phyloP scores from a whole-genome alignment of 2,113 vertebrate genomes.

The Pelobates fuscus region DNA sequence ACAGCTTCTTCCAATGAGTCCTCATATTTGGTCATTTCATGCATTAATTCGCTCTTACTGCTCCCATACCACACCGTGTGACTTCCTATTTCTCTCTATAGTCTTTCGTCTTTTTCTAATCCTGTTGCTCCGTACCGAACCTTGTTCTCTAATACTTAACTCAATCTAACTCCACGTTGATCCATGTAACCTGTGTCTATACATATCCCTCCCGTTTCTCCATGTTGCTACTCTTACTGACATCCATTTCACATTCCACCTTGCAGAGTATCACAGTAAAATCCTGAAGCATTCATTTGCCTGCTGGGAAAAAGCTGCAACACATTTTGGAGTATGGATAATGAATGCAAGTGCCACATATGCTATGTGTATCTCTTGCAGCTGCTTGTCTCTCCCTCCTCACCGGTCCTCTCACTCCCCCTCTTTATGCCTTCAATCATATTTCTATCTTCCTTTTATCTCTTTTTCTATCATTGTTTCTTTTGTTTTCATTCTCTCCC shows the following conservation, averaged over 20 bases:
- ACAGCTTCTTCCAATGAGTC: neutral
- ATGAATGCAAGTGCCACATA: slow-evolving; percentile 2
- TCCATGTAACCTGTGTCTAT: too few species aligned
- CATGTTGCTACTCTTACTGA: neutral
- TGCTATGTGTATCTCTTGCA: neutral
- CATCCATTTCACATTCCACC: neutral
- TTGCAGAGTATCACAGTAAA: neutral
- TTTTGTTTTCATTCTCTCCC: neutral
- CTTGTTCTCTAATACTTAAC: too few species aligned
- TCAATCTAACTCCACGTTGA: too few species aligned
- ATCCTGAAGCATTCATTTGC: neutral
- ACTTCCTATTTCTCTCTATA: too few species aligned
- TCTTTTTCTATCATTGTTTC: neutral
- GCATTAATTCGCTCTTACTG: too few species aligned
- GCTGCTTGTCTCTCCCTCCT: neutral
- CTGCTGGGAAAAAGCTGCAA: neutral
- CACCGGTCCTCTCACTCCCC: neutral
- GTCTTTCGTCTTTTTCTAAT: too few species aligned
- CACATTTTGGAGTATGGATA: neutral
- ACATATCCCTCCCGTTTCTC: neutral
- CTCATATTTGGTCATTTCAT: neutral
- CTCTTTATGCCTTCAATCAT: neutral
- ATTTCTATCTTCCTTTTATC: neutral
- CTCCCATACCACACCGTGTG: too few species aligned
- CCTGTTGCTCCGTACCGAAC: too few species aligned